A percentile compares a stretch with the other conserved stretches of the same genome.
phyloP scores from a whole-genome alignment of 2,797 vertebrate genomes.

The Poecilia gillii region DNA sequence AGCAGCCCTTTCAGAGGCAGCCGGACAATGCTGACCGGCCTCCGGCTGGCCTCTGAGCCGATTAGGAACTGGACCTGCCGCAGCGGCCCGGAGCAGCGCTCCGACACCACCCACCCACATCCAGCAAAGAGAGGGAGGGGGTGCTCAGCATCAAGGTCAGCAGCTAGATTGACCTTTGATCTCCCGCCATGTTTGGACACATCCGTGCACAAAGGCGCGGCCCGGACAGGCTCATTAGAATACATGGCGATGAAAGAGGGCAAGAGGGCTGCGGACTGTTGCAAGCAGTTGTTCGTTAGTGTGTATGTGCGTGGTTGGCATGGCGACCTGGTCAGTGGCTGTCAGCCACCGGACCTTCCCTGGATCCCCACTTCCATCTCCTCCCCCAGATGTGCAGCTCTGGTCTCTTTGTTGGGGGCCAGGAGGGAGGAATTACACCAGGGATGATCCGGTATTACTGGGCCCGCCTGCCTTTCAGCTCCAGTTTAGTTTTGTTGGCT shows the following conservation, averaged over 20 bases:
- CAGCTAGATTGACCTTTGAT: slow-evolving; percentile 80
- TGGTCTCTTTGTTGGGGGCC: slow-evolving; percentile 73
- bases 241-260: slow-evolving; percentile 78
- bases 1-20: slow-evolving; percentile 68
- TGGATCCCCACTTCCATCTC: slow-evolving; percentile 18
- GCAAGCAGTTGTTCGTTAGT: slow-evolving; percentile 47
- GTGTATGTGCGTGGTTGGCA: slow-evolving; percentile 70
- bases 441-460: slow-evolving; percentile 80
- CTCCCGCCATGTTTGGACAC: slow-evolving; percentile 88
- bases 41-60: slow-evolving; percentile 75
- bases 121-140: slow-evolving; percentile 43
- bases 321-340: slow-evolving; percentile 75
- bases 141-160: slow-evolving; percentile 82
- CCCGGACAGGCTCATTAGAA: slow-evolving; percentile 84
- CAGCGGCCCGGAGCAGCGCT: slow-evolving; percentile 59
- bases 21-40: slow-evolving; percentile 75
- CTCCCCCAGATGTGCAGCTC: slow-evolving; percentile 66
- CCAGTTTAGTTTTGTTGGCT: slow-evolving; percentile 73
- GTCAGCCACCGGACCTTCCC: slow-evolving; percentile 64
- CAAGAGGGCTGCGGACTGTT: slow-evolving; percentile 72
- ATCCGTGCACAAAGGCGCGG: slow-evolving; percentile 79
- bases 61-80: slow-evolving; percentile 77
- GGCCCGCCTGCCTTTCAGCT: slow-evolving; percentile 71
- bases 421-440: slow-evolving; percentile 75
- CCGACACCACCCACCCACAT: slow-evolving; percentile 70